Conservation (phyloP, 2,888 invertebrate genomes). For the Trissolcus brochymenae region DNA sequence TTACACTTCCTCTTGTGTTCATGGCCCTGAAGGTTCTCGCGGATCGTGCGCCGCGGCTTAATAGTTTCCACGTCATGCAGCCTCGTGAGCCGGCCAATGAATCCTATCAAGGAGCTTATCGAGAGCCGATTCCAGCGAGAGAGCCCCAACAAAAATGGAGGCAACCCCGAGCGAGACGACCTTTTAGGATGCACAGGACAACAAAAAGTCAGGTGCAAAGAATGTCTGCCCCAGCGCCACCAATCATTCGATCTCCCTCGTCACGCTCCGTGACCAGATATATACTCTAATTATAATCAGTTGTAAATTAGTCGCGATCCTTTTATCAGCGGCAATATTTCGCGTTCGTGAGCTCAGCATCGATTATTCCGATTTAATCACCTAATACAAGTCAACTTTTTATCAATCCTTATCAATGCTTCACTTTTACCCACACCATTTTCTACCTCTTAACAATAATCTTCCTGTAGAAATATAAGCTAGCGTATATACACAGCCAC, state of each 20-base stretch:
- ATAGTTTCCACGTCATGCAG: constrained; percentile 69
- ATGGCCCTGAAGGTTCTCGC: constrained; percentile 43
- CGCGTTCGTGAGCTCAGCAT: constrained; percentile 23
- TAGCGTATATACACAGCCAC: no score
- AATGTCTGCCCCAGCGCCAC: constrained; percentile 31
- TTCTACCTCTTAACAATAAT: neutral
- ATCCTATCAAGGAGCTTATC: constrained; percentile 67
- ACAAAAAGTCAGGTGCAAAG: constrained; percentile 45
- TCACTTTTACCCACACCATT: neutral
- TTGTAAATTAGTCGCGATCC: constrained; percentile 43
- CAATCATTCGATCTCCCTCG: constrained; percentile 35
- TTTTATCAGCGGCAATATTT: constrained; percentile 27
- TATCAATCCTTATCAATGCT: neutral
- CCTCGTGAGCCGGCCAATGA: constrained; percentile 69
- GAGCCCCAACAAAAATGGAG: constrained; percentile 54
- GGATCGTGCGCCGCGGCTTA: constrained; percentile 62
- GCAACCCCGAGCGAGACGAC: constrained; percentile 59
- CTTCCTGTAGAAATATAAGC: no score
- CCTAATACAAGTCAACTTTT: no score
- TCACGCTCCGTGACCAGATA: constrained; percentile 11
- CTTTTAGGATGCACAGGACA: constrained; percentile 55
- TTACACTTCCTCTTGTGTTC: constrained; percentile 56
- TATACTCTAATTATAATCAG: constrained; percentile 50
- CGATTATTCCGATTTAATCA: constrained; percentile 24
- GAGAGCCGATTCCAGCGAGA: constrained; percentile 64